phyloP scores from a whole-genome alignment of 2,113 vertebrate species.

The Tympanuchus pallidicinctus region DNA sequence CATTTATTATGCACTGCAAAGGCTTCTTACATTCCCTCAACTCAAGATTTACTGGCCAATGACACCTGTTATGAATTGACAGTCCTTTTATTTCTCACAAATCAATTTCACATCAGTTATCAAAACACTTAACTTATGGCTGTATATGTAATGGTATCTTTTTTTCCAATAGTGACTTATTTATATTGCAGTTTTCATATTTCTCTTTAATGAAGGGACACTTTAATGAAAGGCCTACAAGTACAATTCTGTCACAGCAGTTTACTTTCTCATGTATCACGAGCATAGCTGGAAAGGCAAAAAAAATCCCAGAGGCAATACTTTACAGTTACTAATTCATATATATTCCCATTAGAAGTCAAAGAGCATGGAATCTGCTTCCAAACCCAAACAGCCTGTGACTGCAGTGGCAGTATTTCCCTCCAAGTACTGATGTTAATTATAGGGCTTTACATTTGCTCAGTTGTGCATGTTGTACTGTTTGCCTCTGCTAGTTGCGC shows the following conservation, averaged over 20 bases:
- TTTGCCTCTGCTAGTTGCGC: slow-evolving; percentile 5
- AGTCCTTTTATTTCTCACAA: not conserved
- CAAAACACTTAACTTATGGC: not conserved
- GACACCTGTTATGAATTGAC: not conserved
- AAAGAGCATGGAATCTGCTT: not conserved
- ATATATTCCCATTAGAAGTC: not conserved
- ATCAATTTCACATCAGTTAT: not conserved
- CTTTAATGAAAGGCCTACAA: not conserved
- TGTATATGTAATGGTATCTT: not conserved
- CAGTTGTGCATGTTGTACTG: not conserved
- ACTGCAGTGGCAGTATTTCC: not conserved
- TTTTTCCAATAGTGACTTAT: not conserved
- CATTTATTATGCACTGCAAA: not conserved
- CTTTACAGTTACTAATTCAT: not conserved
- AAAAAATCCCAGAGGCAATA: not conserved
- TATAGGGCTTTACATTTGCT: not conserved
- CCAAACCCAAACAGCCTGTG: not conserved
- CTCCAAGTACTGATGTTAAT: not conserved
- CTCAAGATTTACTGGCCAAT: not conserved
- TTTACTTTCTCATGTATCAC: not conserved
- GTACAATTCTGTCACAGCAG: not conserved
- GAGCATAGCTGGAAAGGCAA: not conserved
- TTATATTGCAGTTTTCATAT: not conserved
- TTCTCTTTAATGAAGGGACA: not conserved
- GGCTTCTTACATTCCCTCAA: fast-evolving